These are phyloP conservation scores for Brachyalestes nurse DNA, from an alignment of 2,797 vertebrate species.

Conservation along the genomic window DNA sequence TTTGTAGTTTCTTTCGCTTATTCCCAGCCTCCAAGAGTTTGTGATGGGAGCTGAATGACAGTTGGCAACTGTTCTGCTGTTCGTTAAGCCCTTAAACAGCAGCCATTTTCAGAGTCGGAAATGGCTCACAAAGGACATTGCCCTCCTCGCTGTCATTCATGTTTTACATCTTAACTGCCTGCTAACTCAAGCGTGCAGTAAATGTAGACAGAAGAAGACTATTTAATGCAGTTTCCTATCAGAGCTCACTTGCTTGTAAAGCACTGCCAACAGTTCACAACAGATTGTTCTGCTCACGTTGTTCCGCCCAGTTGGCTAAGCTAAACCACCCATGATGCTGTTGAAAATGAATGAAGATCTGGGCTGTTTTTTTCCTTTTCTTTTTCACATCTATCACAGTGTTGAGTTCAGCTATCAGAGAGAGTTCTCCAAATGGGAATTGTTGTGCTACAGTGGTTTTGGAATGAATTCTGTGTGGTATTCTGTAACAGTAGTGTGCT, in stretches of 20 bases:
- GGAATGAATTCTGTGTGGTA: background rate
- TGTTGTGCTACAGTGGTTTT: background rate
- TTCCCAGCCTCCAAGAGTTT: conserved; percentile 14
- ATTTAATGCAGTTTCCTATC: conserved; percentile 7
- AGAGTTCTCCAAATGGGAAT: background rate
- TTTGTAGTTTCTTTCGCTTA: background rate
- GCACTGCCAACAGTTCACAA: conserved; percentile 31
- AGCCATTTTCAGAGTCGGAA: conserved; percentile 13
- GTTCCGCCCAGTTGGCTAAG: conserved; percentile 18
- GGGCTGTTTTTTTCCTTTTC: background rate
- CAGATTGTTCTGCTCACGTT: conserved; percentile 16
- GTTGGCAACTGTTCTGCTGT: conserved; percentile 24
- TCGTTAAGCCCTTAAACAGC: conserved; percentile 25
- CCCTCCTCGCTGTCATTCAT: background rate
- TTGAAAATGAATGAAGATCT: conserved; percentile 25
- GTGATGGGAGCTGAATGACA: conserved; percentile 26
- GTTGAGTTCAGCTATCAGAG: conserved; percentile 15
- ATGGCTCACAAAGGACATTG: conserved; percentile 9
- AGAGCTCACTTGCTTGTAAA: background rate
- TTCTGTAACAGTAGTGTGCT: background rate
- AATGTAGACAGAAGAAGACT: background rate
- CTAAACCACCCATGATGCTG: conserved; percentile 33
- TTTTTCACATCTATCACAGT: conserved; percentile 1
- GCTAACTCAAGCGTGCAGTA: conserved; percentile 11
- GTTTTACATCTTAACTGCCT: conserved; percentile 26